Percentiles rank a stretch among this genome's conserved stretches.
Conservation (phyloP, 2,888 invertebrate genomes). For the Deilephila porcellus region DNA sequence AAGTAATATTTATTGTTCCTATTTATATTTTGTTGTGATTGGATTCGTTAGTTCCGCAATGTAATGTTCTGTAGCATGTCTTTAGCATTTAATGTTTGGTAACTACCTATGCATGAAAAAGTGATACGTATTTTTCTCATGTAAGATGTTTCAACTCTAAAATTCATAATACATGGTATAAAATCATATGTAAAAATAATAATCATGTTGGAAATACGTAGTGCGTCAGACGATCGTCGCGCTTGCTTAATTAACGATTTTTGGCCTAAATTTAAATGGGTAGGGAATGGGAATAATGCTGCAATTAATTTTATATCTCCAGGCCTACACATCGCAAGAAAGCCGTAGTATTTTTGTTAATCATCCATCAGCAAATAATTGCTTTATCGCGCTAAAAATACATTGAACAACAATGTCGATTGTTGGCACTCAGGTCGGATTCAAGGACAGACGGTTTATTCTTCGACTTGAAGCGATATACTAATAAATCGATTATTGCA, state of each 20-base stretch:
- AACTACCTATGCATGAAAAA: not conserved
- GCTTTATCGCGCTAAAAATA: not conserved
- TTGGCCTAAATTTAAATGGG: conserved; percentile 8
- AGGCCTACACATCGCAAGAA: not conserved
- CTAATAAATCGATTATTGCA: not conserved
- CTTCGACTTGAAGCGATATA: not conserved
- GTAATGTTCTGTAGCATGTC: not conserved
- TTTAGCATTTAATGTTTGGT: not conserved
- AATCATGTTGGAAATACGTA: not conserved
- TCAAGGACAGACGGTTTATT: not conserved
- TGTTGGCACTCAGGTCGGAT: not conserved
- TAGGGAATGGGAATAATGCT: not conserved
- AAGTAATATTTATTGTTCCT: conserved; percentile 16
- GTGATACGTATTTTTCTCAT: not conserved
- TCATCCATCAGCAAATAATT: not conserved
- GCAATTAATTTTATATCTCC: not conserved
- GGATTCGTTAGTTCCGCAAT: not conserved
- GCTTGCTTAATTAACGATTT: conserved; percentile 17
- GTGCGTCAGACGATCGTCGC: not conserved
- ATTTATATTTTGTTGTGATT: conserved; percentile 17
- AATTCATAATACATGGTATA: not conserved
- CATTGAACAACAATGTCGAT: not conserved
- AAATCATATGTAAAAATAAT: too few relatives aligned
- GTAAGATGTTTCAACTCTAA: not conserved
- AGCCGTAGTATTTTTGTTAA: not conserved